phyloP scores from a whole-genome alignment of 2,888 invertebrate genomes.

The Cancer borealis region DNA sequence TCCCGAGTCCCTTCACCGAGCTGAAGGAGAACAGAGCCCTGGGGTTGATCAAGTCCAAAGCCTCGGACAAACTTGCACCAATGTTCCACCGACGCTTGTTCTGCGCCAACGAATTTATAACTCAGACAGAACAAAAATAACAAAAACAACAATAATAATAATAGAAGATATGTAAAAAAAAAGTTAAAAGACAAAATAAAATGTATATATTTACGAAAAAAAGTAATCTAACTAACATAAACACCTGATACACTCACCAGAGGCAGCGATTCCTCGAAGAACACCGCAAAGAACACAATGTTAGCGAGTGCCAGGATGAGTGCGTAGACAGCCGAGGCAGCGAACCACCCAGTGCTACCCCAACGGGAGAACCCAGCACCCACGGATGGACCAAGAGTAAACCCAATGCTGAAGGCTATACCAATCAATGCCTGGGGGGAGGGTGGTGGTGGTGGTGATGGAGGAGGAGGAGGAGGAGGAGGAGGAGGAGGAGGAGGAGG shows the following conservation, averaged over 20 bases:
- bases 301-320: slow-evolving; percentile 88
- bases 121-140: not conserved
- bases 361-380: slow-evolving; percentile 92
- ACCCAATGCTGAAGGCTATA: slow-evolving; percentile 98
- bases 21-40: slow-evolving; percentile 84
- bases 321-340: slow-evolving; percentile 90
- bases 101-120: slow-evolving; percentile 80
- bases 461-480: not conserved
- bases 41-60: slow-evolving; percentile 85
- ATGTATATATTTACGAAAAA: not conserved
- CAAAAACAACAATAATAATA: not conserved
- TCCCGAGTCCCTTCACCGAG: slow-evolving; percentile 85
- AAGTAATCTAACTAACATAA: not conserved
- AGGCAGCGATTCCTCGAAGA: slow-evolving; percentile 91
- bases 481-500: too few relatives aligned
- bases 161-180: not conserved
- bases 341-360: slow-evolving; percentile 85
- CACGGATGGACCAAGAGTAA: slow-evolving; percentile 96
- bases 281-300: slow-evolving; percentile 86
- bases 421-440: slow-evolving; percentile 89
- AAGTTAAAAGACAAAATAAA: not conserved
- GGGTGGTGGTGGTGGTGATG: too few relatives aligned
- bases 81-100: slow-evolving; percentile 87
- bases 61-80: slow-evolving; percentile 85
- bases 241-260: slow-evolving; percentile 81